Conservation (phyloP, 2,888 invertebrate species). For the Orgyia antiqua region DNA sequence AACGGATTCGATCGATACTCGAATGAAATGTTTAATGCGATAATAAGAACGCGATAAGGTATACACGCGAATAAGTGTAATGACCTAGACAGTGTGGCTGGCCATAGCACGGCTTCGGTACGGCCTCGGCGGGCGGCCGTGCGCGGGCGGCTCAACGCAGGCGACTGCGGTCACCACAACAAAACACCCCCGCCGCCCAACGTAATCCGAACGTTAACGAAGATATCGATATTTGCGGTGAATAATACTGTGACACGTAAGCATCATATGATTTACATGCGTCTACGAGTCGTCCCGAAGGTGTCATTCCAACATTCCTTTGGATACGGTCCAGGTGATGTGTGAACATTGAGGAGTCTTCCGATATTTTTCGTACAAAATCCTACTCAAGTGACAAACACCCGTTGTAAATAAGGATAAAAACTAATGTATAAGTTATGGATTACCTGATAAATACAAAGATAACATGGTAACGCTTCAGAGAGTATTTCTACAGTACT, state of each 20-base stretch:
- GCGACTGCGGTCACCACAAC: conserved; percentile 66
- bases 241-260: conserved; percentile 50
- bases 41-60: conserved; percentile 72
- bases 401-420: conserved; percentile 5
- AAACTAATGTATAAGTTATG: no score
- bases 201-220: conserved; percentile 66
- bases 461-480: no score
- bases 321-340: conserved; percentile 63
- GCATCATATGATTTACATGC: conserved; percentile 48
- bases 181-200: conserved; percentile 52
- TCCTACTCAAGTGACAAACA: conserved; percentile 17
- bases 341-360: conserved; percentile 40
- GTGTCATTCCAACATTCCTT: conserved; percentile 50
- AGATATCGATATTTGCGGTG: conserved; percentile 73
- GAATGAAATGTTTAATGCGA: conserved; percentile 73
- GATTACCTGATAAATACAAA: no score
- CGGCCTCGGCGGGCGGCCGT: conserved; percentile 51
- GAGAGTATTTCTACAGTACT: no score
- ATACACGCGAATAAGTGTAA: conserved; percentile 71
- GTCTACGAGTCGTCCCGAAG: conserved; percentile 34
- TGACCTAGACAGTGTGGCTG: conserved; percentile 58
- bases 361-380: conserved; percentile 19
- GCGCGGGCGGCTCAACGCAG: conserved; percentile 64
- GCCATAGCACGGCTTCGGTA: conserved; percentile 64
- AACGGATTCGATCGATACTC: conserved; percentile 61